phyloP scores from a whole-genome alignment of 1,140 invertebrate species.

The Ganaspis sp. region DNA sequence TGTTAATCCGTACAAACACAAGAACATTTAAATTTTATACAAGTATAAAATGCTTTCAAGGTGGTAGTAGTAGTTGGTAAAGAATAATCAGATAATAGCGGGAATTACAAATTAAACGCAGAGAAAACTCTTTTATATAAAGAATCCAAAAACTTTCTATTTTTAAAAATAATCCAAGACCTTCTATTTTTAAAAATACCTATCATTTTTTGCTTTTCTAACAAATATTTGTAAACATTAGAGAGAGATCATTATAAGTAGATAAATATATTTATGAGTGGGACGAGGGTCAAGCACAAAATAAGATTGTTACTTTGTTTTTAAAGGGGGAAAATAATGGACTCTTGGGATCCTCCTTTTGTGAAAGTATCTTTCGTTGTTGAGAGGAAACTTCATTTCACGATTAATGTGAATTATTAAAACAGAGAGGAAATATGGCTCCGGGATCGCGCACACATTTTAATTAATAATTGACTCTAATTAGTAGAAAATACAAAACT shows the following conservation, averaged over 20 bases:
- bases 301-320: background rate
- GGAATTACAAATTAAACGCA: background rate
- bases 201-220: background rate
- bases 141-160: too few relatives aligned
- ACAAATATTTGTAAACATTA: background rate
- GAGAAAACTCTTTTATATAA: background rate
- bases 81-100: background rate
- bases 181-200: background rate
- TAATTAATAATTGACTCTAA: conserved; percentile 59
- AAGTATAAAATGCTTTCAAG: conserved; percentile 7
- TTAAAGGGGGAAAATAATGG: background rate
- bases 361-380: background rate
- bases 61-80: background rate
- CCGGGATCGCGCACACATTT: conserved; percentile 28
- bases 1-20: background rate
- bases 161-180: background rate
- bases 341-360: background rate
- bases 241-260: background rate
- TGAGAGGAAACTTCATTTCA: background rate
- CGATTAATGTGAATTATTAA: conserved; percentile 1
- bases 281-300: background rate
- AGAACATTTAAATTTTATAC: background rate
- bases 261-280: background rate
- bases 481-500: conserved; percentile 48
- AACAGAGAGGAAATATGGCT: background rate